Conservation (phyloP, 2,888 invertebrate species). For the Adineta ricciae region DNA sequence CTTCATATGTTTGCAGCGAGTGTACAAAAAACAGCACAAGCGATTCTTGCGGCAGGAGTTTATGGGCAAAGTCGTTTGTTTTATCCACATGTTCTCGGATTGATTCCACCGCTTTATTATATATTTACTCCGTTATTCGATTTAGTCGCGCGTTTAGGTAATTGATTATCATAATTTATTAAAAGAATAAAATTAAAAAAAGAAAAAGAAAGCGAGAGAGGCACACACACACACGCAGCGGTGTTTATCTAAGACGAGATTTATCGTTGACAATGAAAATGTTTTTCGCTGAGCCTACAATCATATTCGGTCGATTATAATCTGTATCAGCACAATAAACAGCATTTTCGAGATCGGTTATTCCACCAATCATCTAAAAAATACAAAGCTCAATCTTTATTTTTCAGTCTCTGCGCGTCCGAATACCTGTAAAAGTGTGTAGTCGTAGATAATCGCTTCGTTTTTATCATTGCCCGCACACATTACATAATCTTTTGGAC, state of each 20-base stretch:
- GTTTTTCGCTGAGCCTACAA: constrained; percentile 26
- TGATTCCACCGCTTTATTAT: not conserved
- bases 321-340: constrained; percentile 30
- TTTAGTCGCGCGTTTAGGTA: not conserved
- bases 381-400: not conserved
- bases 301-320: constrained; percentile 20
- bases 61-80: not conserved
- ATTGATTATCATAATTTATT: not conserved
- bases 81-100: not conserved
- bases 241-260: constrained; percentile 2
- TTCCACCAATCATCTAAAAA: constrained; percentile 27
- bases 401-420: not conserved
- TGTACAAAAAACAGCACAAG: not conserved
- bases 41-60: not conserved
- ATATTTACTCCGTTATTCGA: not conserved
- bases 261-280: constrained; percentile 16
- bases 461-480: constrained; percentile 48
- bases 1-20: not conserved
- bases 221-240: no score
- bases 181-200: not conserved
- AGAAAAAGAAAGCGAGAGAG: no score
- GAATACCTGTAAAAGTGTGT: constrained; percentile 48
- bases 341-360: constrained; percentile 25
- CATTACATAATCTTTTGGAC: constrained; percentile 46
- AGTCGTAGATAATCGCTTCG: constrained; percentile 47